phyloP scores from a whole-genome alignment of 1,140 invertebrate species.

The Scaptodrosophila lebanonensis region DNA sequence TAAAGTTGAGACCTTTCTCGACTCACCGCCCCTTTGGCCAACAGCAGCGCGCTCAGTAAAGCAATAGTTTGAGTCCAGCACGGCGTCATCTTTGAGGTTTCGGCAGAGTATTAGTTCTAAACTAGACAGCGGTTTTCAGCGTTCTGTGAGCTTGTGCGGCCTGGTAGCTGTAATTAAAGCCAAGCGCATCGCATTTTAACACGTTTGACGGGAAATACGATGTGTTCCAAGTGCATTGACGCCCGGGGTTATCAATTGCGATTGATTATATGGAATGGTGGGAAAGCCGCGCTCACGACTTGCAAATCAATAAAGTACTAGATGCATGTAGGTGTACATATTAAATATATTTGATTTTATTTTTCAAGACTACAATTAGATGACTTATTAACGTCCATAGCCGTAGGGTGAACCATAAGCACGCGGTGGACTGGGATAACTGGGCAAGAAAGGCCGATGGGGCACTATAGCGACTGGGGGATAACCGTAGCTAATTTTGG shows the following conservation, averaged over 20 bases:
- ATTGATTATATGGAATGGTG: slow-evolving; percentile 6
- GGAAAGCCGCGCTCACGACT: slow-evolving; percentile 23
- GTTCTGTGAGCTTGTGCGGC: slow-evolving; percentile 12
- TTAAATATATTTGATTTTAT: slow-evolving; percentile 4
- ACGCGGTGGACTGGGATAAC: slow-evolving; percentile 18
- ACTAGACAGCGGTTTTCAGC: slow-evolving; percentile 6
- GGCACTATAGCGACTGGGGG: slow-evolving; percentile 13
- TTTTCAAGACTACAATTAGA: not conserved
- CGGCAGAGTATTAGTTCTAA: slow-evolving; percentile 17
- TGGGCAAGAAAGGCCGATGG: slow-evolving; percentile 24
- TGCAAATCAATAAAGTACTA: slow-evolving; percentile 16
- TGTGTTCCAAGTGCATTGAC: slow-evolving; percentile 32
- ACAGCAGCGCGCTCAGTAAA: slow-evolving; percentile 12
- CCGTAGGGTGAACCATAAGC: slow-evolving; percentile 41
- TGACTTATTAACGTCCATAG: slow-evolving; percentile 31
- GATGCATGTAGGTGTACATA: not conserved
- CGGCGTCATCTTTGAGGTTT: slow-evolving; percentile 9
- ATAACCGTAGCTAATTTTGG: no score
- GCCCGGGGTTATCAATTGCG: slow-evolving; percentile 49
- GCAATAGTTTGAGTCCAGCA: slow-evolving; percentile 12
- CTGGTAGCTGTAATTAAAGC: slow-evolving; percentile 28
- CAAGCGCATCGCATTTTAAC: slow-evolving; percentile 19
- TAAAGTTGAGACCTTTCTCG: no score
- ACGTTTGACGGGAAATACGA: slow-evolving; percentile 47
- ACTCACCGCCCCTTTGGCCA: slow-evolving; percentile 29